Conservation (phyloP, 2,888 invertebrate genomes). For the Taphrorychus bicolor region DNA sequence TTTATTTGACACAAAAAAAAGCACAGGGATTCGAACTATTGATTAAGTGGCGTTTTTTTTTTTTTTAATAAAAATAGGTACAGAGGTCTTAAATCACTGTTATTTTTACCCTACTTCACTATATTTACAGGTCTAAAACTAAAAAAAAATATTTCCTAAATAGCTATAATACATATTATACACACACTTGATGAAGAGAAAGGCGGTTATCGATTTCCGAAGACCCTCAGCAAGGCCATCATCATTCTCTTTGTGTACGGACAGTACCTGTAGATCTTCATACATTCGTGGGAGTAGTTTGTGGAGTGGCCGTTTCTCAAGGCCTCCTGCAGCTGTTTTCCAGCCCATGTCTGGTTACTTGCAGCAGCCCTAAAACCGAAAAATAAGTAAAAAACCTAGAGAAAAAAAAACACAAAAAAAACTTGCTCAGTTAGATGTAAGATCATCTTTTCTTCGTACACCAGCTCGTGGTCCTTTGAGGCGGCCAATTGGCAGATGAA, state of each 20-base stretch:
- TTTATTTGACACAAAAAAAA: conserved; percentile 12
- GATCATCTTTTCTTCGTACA: conserved; percentile 52
- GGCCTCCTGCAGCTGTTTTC: conserved; percentile 52
- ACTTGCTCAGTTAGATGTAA: conserved; percentile 53
- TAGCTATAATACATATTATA: too few relatives aligned
- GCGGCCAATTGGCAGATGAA: conserved; percentile 60
- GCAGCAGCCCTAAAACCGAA: conserved; percentile 22
- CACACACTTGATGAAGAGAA: too few relatives aligned
- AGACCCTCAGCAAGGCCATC: conserved; percentile 50
- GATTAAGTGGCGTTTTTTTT: neutral
- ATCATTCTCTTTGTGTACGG: conserved; percentile 56
- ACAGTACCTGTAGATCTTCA: conserved; percentile 54
- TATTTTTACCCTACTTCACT: neutral
- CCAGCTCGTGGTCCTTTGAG: conserved; percentile 49
- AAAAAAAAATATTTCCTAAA: too few relatives aligned
- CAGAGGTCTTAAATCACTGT: neutral
- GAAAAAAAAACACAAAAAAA: too few relatives aligned
- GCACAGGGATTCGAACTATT: neutral
- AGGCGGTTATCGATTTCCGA: conserved; percentile 47
- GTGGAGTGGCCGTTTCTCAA: conserved; percentile 50
- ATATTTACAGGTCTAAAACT: conserved; percentile 8
- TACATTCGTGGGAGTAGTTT: conserved; percentile 48
- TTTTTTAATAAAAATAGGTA: too few relatives aligned
- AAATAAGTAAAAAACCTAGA: too few relatives aligned
- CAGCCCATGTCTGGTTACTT: conserved; percentile 48